phyloP scores from a whole-genome alignment of 2,797 vertebrate species.

The Alectoris magna region DNA sequence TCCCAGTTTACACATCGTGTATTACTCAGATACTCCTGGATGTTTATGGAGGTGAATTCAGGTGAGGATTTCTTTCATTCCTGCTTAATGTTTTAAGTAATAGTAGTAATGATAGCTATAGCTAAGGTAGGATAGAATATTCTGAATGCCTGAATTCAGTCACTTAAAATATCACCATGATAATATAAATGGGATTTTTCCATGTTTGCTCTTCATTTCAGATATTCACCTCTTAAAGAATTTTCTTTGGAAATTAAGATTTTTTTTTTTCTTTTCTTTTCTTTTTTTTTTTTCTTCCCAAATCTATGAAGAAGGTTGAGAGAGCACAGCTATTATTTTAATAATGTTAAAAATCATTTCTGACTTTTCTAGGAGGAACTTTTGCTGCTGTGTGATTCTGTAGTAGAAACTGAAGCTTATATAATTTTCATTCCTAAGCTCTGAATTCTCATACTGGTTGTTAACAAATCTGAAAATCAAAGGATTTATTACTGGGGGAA shows the following conservation, averaged over 20 bases:
- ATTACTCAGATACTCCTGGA: background rate
- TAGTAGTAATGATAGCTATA: background rate
- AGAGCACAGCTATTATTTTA: background rate
- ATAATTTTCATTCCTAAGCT: background rate
- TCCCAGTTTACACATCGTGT: background rate
- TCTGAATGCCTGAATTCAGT: background rate
- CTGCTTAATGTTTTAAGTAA: background rate
- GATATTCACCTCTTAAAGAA: background rate
- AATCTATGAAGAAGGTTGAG: background rate
- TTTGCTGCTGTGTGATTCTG: background rate
- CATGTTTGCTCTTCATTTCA: background rate
- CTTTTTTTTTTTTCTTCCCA: background rate
- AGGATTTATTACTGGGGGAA: background rate
- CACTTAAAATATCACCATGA: background rate
- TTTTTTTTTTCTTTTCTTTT: too few relatives aligned
- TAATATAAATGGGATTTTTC: background rate
- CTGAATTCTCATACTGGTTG: background rate
- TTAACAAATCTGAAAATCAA: background rate
- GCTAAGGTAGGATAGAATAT: background rate
- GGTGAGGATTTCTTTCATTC: background rate
- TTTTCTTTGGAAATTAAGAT: background rate
- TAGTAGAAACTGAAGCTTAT: background rate
- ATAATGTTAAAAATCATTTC: background rate
- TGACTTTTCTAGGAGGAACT: background rate
- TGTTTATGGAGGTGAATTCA: background rate